Conservation (phyloP, 1,140 invertebrate genomes). For the Papilio helenus region DNA sequence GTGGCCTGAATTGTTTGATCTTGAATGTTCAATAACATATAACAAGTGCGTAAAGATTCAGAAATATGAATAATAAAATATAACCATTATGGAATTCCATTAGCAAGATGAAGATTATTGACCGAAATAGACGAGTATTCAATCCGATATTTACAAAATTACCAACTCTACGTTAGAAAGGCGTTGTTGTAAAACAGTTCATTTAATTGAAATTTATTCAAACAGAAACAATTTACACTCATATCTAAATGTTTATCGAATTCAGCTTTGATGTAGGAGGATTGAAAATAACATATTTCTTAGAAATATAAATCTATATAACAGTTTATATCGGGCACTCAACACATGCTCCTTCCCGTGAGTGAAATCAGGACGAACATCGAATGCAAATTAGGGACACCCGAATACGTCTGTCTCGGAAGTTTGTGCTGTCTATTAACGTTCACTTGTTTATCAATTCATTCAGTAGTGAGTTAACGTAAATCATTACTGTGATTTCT, state of each 20-base stretch:
- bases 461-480: neutral
- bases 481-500: neutral
- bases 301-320: slow-evolving; percentile 5
- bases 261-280: slow-evolving; percentile 8
- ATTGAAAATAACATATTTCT: slow-evolving; percentile 18
- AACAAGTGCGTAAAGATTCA: slow-evolving; percentile 2
- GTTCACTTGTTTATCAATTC: neutral
- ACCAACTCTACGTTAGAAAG: neutral
- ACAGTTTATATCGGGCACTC: slow-evolving; percentile 24
- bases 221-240: slow-evolving; percentile 18
- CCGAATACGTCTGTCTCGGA: slow-evolving; percentile 25
- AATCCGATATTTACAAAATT: neutral
- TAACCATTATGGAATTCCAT: slow-evolving; percentile 9
- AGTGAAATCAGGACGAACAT: slow-evolving; percentile 22
- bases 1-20: slow-evolving; percentile 14
- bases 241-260: slow-evolving; percentile 15
- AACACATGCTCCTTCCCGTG: slow-evolving; percentile 22
- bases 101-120: neutral
- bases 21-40: neutral
- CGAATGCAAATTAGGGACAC: slow-evolving; percentile 26
- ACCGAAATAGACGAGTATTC: neutral
- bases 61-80: slow-evolving; percentile 22
- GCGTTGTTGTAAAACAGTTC: neutral
- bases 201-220: neutral
- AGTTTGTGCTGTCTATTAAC: neutral